Conservation (phyloP, 2,113 vertebrate genomes). For the Ceratotherium simum region DNA sequence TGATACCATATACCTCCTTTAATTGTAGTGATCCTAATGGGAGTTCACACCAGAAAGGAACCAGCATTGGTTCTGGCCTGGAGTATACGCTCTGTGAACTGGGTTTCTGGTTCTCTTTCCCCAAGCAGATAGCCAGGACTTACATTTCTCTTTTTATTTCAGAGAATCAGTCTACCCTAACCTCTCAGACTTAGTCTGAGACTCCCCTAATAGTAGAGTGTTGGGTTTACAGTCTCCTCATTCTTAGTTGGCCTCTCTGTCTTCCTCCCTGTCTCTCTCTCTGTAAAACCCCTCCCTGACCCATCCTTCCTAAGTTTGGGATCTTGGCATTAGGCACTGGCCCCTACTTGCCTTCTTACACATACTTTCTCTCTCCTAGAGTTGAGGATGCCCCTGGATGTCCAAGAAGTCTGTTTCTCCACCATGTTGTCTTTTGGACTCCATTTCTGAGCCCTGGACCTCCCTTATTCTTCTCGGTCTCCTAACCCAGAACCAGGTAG, state of each 20-base stretch:
- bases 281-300: not conserved
- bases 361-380: not conserved
- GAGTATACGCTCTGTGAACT: slow-evolving; percentile 7
- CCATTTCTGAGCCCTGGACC: not conserved
- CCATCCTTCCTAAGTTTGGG: not conserved
- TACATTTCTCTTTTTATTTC: slow-evolving; percentile 37
- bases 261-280: slow-evolving; percentile 3
- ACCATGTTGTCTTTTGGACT: not conserved
- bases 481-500: not conserved
- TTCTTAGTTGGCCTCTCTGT: not conserved
- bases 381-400: not conserved
- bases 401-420: not conserved
- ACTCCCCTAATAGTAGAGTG: not conserved
- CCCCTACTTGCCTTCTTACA: not conserved
- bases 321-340: not conserved
- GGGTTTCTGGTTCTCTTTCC: not conserved
- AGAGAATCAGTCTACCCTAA: not conserved
- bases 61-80: not conserved
- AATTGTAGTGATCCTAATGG: not conserved
- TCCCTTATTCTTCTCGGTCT: not conserved
- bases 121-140: not conserved
- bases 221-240: not conserved
- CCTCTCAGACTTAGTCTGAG: not conserved
- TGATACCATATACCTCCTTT: not conserved
- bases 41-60: not conserved